Conservation (phyloP, 1,140 invertebrate species). For the Diprion similis region DNA sequence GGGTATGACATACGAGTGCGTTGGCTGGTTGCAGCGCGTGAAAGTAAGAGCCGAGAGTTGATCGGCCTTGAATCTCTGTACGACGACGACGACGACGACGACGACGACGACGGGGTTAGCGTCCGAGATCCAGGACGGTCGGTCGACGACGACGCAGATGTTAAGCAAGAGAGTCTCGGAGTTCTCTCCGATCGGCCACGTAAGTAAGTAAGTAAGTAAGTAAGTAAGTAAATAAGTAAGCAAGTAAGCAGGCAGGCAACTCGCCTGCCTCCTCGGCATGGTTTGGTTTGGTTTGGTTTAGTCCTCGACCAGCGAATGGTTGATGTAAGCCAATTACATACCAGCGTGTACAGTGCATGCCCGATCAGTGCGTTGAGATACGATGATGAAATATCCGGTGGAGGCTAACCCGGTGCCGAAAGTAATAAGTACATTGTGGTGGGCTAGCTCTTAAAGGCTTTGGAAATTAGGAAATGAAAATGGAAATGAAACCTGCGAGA, state of each 20-base stretch:
- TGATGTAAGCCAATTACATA: no score
- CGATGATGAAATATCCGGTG: constrained; percentile 30
- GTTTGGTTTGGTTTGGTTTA: no score
- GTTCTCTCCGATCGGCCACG: constrained; percentile 29
- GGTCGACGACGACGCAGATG: constrained; percentile 31
- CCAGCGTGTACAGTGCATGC: not conserved
- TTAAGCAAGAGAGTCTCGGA: constrained; percentile 37
- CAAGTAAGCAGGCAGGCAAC: no score
- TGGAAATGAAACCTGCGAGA: no score
- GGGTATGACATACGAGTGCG: not conserved
- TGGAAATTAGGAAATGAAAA: no score
- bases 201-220: constrained; percentile 21
- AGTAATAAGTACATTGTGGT: no score
- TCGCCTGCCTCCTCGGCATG: no score
- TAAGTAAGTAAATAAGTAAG: no score
- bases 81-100: constrained; percentile 36
- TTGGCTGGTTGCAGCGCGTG: constrained; percentile 32
- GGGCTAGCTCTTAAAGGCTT: no score
- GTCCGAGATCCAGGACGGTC: constrained; percentile 51
- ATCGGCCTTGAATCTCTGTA: constrained; percentile 4
- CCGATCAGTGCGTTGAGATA: no score
- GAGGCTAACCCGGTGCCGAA: constrained; percentile 30
- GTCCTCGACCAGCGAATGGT: no score
- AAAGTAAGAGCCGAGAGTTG: constrained; percentile 47
- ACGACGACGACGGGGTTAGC: constrained; percentile 49